A percentile compares a stretch with the other conserved stretches of the same genome.
Evolutionary conservation across 2,888 invertebrate species (phyloP).

Genomic region (Coecobrya sp.): DNA sequence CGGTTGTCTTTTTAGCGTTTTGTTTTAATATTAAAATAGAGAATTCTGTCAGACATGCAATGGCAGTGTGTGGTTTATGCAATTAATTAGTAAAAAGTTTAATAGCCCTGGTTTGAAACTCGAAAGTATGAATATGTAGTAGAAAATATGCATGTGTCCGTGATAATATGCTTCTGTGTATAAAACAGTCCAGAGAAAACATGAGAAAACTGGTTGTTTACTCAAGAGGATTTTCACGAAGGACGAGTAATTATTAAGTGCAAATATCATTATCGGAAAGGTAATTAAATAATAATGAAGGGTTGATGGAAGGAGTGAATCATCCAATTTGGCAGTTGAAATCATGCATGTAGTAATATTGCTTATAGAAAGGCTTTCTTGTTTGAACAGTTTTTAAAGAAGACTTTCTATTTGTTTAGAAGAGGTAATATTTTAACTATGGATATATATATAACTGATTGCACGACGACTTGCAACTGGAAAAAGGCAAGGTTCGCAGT

Average conservation of each 20-base stretch:
- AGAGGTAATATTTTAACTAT: too few species aligned
- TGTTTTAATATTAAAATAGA: too few species aligned
- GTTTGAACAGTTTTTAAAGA: slow-evolving; percentile 66
- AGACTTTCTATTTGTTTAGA: slow-evolving; percentile 46
- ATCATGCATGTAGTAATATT: too few species aligned
- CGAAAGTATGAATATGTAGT: too few species aligned
- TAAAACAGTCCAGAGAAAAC: slow-evolving; percentile 27
- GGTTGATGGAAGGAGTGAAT: slow-evolving; percentile 49
- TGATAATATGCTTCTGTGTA: not conserved
- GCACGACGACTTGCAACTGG: not conserved
- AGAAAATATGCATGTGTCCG: too few species aligned
- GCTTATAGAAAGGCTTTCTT: not conserved
- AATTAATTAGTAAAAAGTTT: too few species aligned
- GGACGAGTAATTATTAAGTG: slow-evolving; percentile 73
- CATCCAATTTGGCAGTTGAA: slow-evolving; percentile 60
- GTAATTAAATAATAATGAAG: slow-evolving; percentile 70
- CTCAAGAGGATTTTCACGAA: slow-evolving; percentile 29
- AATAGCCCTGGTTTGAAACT: too few species aligned
- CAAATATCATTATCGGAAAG: slow-evolving; percentile 70
- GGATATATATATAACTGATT: too few species aligned
- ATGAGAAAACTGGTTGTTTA: slow-evolving; percentile 61
- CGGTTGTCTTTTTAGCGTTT: too few species aligned
- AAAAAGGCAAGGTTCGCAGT: slow-evolving; percentile 29
- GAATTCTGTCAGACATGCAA: too few species aligned
- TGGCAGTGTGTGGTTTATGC: too few species aligned